Evolutionary conservation across 2,113 vertebrate genomes (phyloP), one percentile per base, ranked within the genome.

Genomic region (Mixornis gularis): DNA sequence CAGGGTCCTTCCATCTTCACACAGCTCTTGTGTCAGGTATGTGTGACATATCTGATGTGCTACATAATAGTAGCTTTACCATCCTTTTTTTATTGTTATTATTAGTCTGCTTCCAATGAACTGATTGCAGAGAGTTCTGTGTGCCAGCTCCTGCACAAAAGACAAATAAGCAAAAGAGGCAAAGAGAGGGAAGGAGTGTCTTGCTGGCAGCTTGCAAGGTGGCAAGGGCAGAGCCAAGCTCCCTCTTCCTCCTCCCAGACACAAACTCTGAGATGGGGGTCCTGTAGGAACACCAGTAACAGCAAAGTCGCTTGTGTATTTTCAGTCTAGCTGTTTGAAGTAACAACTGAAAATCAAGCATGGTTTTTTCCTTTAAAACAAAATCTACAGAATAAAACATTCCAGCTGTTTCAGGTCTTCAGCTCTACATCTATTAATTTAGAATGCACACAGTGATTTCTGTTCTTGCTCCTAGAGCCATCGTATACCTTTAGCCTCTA

Each of bases 401-500:
- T 79, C 52, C 78, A 94, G 52, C 81, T 95, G 70, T 85, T 93
- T 85, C 48, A 81, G 36, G 44, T 79, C 74, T 74, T 87, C 52
- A 79, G 27, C 21, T 64, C 15, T 70, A 18, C 36, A 66, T 70
- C 64, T 70, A 27, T 51, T 63, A 5, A 46, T 38, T 87, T 51
- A 87, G 81, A 85, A 91, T 62, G 30, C 56, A 80, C 24, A 27
- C 46, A 18, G 38, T 59, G 43, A 71, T 53, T 91, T 91, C 73
- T 92, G 43, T 18, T 66, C 21, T 91, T 91, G 26, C 25, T 46
- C 87, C 87, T 68, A 51, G 18, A 85, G 6, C 3, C 18, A 40
- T 60, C n/a, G 36, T 70, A 10, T 36, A 65, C 9, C 4, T 87
- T 89, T 51, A 62, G 9, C 4, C 25, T 58, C 24, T 32, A 19